A percentile compares a stretch with the other conserved stretches of the same genome.
These are phyloP conservation scores for Helicolenus hilgendorfi DNA, from an alignment of 2,797 vertebrate genomes.

Conservation along the genomic window DNA sequence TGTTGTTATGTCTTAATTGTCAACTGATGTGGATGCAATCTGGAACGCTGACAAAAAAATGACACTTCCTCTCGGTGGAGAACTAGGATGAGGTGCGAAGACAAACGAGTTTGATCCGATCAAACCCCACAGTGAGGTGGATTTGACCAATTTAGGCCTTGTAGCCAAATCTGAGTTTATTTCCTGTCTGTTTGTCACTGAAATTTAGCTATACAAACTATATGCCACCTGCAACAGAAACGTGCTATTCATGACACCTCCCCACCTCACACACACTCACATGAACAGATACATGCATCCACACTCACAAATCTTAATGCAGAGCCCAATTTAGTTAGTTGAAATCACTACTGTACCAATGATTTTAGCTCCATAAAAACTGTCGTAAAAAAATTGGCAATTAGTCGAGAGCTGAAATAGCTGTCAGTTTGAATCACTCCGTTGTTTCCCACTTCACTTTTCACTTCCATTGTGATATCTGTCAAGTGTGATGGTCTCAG, in stretches of 20 bases:
- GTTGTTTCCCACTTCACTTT: constrained; percentile 66
- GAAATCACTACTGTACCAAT: constrained; percentile 59
- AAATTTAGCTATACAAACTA: not conserved
- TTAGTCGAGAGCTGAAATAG: constrained; percentile 75
- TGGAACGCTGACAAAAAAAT: constrained; percentile 82
- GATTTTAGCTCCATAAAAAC: constrained; percentile 73
- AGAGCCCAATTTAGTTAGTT: constrained; percentile 63
- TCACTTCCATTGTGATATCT: constrained; percentile 64
- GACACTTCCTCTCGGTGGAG: constrained; percentile 50
- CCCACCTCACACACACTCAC: not conserved
- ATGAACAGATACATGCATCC: constrained; percentile 1
- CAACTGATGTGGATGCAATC: constrained; percentile 89
- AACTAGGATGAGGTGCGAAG: constrained; percentile 25
- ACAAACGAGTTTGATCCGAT: constrained; percentile 57
- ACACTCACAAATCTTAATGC: constrained; percentile 37
- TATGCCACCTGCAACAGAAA: not conserved
- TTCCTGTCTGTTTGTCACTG: not conserved
- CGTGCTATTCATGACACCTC: not conserved
- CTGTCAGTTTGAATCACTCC: constrained; percentile 78
- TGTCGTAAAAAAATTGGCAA: constrained; percentile 81
- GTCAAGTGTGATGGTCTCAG: constrained; percentile 71
- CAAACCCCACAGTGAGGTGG: not conserved
- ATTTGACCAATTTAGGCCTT: constrained; percentile 32
- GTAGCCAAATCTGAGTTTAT: not conserved
- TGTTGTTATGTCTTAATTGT: constrained; percentile 91